phyloP scores from a whole-genome alignment of 1,140 invertebrate genomes.

The Drosophila murphyi region DNA sequence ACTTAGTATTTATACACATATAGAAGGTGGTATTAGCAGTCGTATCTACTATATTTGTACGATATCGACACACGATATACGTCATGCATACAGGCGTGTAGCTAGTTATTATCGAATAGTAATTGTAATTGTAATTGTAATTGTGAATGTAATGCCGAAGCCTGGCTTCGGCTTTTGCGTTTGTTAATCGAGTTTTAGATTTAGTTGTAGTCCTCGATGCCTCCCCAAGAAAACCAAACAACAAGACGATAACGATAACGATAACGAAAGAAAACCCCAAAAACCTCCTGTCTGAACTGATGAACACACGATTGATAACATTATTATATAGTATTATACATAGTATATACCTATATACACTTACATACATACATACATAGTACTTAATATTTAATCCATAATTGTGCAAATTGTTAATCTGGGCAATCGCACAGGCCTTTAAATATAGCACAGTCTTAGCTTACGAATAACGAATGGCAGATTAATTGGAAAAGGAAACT shows the following conservation, averaged over 20 bases:
- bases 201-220: slow-evolving; percentile 28
- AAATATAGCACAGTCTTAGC: slow-evolving; percentile 11
- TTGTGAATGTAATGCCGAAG: slow-evolving; percentile 24
- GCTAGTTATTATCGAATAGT: slow-evolving; percentile 19
- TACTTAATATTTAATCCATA: slow-evolving; percentile 5
- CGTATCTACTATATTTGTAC: too few species aligned
- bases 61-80: too few species aligned
- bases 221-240: neutral
- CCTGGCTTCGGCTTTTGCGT: slow-evolving; percentile 28
- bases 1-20: slow-evolving; percentile 3
- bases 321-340: slow-evolving; percentile 3
- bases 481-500: neutral
- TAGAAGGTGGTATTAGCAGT: neutral
- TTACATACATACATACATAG: neutral
- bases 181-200: slow-evolving; percentile 38
- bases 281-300: neutral
- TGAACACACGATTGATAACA: slow-evolving; percentile 1
- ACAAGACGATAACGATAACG: neutral
- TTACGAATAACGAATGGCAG: neutral
- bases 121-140: neutral
- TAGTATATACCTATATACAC: neutral
- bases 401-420: slow-evolving; percentile 35
- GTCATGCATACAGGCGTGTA: slow-evolving; percentile 4
- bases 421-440: slow-evolving; percentile 33
- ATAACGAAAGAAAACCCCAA: neutral